Base-by-base conservation (phyloP, 2,797 vertebrate genomes). In the Helostoma temminkii region DNA sequence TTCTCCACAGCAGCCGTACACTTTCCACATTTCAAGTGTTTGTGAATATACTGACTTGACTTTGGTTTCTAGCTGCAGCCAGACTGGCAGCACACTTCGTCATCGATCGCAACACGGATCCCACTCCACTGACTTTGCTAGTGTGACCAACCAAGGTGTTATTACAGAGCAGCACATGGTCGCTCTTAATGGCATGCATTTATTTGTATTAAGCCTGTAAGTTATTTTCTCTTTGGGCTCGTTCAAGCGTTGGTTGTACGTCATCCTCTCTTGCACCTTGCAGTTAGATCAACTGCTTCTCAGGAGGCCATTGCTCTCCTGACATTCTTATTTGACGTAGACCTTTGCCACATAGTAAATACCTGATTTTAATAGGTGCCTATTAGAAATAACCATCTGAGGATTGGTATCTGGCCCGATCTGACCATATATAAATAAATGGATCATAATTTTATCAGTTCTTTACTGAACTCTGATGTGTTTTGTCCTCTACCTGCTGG, bases 311-410 rank as follows among this genome's bases (percentile, higher is more conserved):
- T 42, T 8, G 9, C 7, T 9, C 30, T 32, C 30, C 30, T 32
- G 30, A 32, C 7, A 3, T 6, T 28, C 26, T 28, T 71, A 41
- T 68, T 53, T 54, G 60, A 61, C 54, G 66, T 19, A 8, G 24
- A 7, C 39, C 39, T 46, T 57, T 59, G 28, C 52, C 34, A 25
- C 37, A 4, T 58, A 22, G 45, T 34, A 58, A 48, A 69, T 61
- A 58, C 74, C 41, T 70, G 57, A 8, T 34, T 55, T 75, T 46
- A 70, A 67, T 76, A 59, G 46, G 69, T n/a, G 56, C n/a, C 1
- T 32, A 56, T 32, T 9, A 32, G 5, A 6, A 32, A 32, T 8
- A n/a, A n/a, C n/a, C n/a, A n/a, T n/a, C n/a, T n/a, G 32, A 32
- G 8, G 32, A 32, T 9, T 2, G 8, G 32, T 32, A 32, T 32